These are phyloP conservation scores for Pseudomyrmex dendroicus DNA, from an alignment of 1,140 invertebrate genomes.

Conservation along the genomic window DNA sequence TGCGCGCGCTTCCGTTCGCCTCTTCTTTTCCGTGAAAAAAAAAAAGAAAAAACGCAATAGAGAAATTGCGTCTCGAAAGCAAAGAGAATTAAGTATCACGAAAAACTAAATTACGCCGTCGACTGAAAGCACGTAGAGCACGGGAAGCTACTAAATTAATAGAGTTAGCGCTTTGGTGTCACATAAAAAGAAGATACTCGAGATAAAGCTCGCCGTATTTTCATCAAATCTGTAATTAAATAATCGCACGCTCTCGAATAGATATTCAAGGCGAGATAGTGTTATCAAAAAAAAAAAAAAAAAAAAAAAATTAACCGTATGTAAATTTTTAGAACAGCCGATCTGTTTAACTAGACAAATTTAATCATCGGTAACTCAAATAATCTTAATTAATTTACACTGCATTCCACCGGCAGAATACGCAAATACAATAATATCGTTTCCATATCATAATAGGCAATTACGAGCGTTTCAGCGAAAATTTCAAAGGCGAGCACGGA, in stretches of 20 bases:
- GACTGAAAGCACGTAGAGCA: not conserved
- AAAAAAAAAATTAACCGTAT: not conserved
- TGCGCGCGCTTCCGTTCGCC: not conserved
- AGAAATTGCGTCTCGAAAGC: slow-evolving; percentile 12
- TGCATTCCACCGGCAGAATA: not conserved
- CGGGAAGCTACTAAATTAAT: slow-evolving; percentile 29
- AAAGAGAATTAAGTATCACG: slow-evolving; percentile 47
- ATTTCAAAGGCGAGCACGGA: slow-evolving; percentile 36
- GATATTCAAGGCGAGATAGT: not conserved
- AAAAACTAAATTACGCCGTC: slow-evolving; percentile 48
- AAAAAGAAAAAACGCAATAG: not conserved
- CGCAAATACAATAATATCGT: not conserved
- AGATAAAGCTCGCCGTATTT: not conserved
- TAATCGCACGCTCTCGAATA: not conserved
- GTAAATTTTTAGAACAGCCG: not conserved
- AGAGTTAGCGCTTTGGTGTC: slow-evolving; percentile 15
- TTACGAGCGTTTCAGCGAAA: slow-evolving; percentile 32
- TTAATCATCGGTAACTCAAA: not conserved
- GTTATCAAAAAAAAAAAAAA: too few species aligned
- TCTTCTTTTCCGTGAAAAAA: not conserved
- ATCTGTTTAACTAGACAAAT: not conserved
- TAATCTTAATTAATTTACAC: not conserved
- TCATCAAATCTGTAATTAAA: not conserved
- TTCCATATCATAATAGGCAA: slow-evolving; percentile 6
- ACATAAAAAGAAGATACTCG: not conserved